Evolutionary conservation across 2,113 vertebrate species (phyloP).

Genomic region (Microtus pennsylvanicus): DNA sequence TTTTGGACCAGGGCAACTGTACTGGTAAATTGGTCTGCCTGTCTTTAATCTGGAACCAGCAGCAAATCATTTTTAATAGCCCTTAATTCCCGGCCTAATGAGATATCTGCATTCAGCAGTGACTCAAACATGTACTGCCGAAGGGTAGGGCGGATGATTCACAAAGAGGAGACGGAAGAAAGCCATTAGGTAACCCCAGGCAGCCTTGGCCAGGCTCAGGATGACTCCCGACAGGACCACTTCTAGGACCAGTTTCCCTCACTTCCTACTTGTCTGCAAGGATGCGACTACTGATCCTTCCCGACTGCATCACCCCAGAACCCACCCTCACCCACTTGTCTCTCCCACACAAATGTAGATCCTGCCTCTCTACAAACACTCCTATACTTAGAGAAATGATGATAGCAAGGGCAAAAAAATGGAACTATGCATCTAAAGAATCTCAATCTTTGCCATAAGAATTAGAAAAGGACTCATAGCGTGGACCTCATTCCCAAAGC

Average conservation of each 20-base stretch:
- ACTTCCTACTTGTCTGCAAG: constrained; percentile 46
- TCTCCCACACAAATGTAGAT: neutral
- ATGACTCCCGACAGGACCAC: constrained; percentile 49
- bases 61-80: constrained; percentile 79
- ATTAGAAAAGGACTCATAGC: neutral
- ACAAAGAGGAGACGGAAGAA: constrained; percentile 67
- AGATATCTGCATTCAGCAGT: constrained; percentile 71
- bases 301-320: neutral
- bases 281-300: neutral
- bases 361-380: neutral
- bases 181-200: constrained; percentile 64
- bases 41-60: constrained; percentile 77
- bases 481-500: constrained; percentile 42
- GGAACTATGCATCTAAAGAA: neutral
- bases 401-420: neutral
- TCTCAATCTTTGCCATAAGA: constrained; percentile 22
- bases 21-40: constrained; percentile 67
- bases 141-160: constrained; percentile 68
- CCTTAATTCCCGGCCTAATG: constrained; percentile 77
- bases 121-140: constrained; percentile 72
- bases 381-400: neutral
- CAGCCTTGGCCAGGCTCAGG: constrained; percentile 52
- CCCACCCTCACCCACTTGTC: neutral
- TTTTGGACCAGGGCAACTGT: constrained; percentile 67
- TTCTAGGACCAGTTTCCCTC: constrained; percentile 56